Evolutionary conservation across 1,140 invertebrate genomes (phyloP).

Genomic region (Cydia fagiglandana): DNA sequence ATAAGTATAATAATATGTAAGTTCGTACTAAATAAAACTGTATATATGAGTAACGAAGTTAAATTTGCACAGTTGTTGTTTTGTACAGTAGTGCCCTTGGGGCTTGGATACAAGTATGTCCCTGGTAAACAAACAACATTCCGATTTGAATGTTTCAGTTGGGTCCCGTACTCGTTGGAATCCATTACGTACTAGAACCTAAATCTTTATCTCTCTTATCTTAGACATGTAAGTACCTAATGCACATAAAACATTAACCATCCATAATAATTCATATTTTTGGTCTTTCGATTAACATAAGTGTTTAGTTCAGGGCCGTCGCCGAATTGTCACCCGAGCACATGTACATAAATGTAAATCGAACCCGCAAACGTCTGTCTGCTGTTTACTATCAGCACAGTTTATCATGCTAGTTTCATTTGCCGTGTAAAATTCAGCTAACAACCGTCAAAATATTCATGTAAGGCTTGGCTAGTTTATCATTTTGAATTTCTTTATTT

Average conservation of each 20-base stretch:
- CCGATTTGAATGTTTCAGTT: not conserved
- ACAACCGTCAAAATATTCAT: not conserved
- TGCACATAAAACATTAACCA: not conserved
- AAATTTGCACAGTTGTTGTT: not conserved
- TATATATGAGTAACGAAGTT: not conserved
- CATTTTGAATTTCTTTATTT: no score
- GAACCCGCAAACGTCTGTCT: slow-evolving; percentile 3
- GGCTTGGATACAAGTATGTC: not conserved
- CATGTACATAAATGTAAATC: slow-evolving; percentile 9
- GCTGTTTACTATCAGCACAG: not conserved
- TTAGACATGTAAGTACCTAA: no score
- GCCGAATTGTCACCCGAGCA: slow-evolving; percentile 17
- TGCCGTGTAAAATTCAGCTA: not conserved
- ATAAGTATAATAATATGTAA: no score
- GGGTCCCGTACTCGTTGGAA: no score
- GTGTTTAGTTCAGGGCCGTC: not conserved
- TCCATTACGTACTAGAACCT: not conserved
- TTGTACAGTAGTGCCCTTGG: not conserved
- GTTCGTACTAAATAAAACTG: no score
- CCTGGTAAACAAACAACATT: not conserved
- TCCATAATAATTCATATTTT: no score
- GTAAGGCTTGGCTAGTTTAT: not conserved
- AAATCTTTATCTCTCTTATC: not conserved
- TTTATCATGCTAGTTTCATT: slow-evolving; percentile 1
- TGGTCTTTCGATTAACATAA: no score